Conservation (phyloP, 1,140 invertebrate species). For the Neocloeon triangulifer region DNA sequence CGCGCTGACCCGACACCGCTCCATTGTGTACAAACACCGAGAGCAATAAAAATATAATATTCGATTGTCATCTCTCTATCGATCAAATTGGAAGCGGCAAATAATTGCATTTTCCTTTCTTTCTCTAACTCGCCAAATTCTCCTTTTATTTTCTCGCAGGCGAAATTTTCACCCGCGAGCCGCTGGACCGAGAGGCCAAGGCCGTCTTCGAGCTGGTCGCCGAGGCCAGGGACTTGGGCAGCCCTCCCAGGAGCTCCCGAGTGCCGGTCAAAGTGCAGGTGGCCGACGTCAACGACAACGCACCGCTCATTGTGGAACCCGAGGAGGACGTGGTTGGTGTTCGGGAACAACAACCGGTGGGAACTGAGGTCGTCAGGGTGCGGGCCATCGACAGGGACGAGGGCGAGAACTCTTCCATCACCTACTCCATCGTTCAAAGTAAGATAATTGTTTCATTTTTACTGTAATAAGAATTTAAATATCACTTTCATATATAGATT, state of each 20-base stretch:
- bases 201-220: conserved; percentile 56
- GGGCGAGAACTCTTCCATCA: conserved; percentile 69
- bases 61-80: no score
- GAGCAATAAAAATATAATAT: no score
- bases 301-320: conserved; percentile 67
- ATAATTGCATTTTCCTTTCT: no score
- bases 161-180: conserved; percentile 55
- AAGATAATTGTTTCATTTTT: no score
- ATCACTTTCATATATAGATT: no score
- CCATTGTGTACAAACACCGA: no score
- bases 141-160: conserved; percentile 44
- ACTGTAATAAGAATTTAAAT: no score
- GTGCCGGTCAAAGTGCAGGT: conserved; percentile 50
- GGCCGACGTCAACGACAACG: conserved; percentile 76
- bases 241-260: conserved; percentile 43
- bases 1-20: no score
- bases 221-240: conserved; percentile 67
- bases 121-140: no score
- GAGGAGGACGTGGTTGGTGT: conserved; percentile 69
- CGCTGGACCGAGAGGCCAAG: conserved; percentile 62
- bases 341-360: conserved; percentile 64
- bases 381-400: conserved; percentile 68
- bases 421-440: conserved; percentile 67
- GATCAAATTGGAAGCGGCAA: no score
- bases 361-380: conserved; percentile 63